Percentiles rank a stretch among this genome's conserved stretches.
Conservation (phyloP, 2,113 vertebrate species). For the Meles meles region DNA sequence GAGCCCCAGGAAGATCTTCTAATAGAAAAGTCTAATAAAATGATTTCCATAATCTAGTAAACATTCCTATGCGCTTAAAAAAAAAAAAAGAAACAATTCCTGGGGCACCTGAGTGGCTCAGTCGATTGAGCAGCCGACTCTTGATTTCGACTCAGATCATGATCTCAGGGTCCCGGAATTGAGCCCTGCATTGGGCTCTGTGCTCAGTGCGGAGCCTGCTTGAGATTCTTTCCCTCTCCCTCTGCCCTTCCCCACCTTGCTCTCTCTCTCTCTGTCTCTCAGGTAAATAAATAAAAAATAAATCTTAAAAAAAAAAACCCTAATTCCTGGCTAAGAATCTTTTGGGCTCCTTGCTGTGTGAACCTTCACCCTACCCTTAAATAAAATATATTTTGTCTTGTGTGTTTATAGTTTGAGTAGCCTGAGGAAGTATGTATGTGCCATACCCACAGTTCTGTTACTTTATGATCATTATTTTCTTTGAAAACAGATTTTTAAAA, state of each 20-base stretch:
- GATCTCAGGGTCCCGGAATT: background rate
- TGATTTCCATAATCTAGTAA: background rate
- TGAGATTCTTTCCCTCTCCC: background rate
- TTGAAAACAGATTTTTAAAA: slow-evolving; percentile 19
- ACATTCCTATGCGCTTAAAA: background rate
- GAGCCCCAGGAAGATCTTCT: background rate
- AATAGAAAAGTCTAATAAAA: background rate
- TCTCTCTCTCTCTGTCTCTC: background rate
- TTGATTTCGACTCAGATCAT: background rate
- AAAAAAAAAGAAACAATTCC: background rate
- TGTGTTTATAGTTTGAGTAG: background rate
- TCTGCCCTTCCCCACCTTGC: background rate
- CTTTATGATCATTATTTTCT: background rate
- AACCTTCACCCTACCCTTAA: slow-evolving; percentile 3
- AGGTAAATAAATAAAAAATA: background rate
- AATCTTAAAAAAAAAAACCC: background rate
- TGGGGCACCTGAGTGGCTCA: background rate
- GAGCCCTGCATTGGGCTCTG: background rate
- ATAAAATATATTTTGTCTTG: background rate
- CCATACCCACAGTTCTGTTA: background rate
- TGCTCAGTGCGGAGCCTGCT: background rate
- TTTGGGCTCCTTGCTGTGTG: background rate
- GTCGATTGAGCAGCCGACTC: background rate
- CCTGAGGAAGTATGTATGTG: background rate
- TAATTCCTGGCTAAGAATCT: background rate